Base-by-base conservation (phyloP, 2,113 vertebrate species). In the Hypocryptadius cinnamomeus region DNA sequence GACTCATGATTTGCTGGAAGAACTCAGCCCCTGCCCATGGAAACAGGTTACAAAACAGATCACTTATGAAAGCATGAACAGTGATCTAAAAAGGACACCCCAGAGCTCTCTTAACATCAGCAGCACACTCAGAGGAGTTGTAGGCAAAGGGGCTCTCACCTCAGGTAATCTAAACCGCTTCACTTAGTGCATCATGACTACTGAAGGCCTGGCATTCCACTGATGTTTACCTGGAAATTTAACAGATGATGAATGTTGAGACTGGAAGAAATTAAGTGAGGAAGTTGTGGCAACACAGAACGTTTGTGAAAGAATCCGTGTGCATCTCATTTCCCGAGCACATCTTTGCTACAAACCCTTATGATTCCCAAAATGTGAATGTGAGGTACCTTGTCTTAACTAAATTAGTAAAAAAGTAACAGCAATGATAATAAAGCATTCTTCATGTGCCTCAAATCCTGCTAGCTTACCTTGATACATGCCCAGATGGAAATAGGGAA, bases 401-500 rank as follows among this genome's bases (percentile, higher is more conserved):
- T 25, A 86, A 57, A 70, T 18, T 45, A 50, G 59, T 51, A 28
- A 68, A 53, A 15, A 74, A 56, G 10, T 37, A 78, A 45, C 21
- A 63, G 18, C 0, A 1, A 5, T 44, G 13, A 45, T 33, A 56
- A 73, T 0, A 47, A 5, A 78, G 6, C 4, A 5, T 48, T 70
- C 21, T 40, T 60, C 53, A 24, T 16, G 19, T 44, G 15, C 11
- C 22, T 57, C 60, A 65, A 1, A 92, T 93, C 33, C 79, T 87
- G 65, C 18, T 63, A 73, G 12, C 11, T 96, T 98, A 99, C 99
- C 98, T 99, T 99, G 33, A 99, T 50, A 93, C 98, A 98, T 59
- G 98, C 95, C 98, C 98, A 99, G 93, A 99, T 95, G 48, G 98
- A 99, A 91, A 99, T 0, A 10, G 98, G 98, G 87, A 98, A 98